These are phyloP conservation scores for Allenopithecus nigroviridis DNA, from an alignment of 2,797 vertebrate genomes.

Conservation along the genomic window DNA sequence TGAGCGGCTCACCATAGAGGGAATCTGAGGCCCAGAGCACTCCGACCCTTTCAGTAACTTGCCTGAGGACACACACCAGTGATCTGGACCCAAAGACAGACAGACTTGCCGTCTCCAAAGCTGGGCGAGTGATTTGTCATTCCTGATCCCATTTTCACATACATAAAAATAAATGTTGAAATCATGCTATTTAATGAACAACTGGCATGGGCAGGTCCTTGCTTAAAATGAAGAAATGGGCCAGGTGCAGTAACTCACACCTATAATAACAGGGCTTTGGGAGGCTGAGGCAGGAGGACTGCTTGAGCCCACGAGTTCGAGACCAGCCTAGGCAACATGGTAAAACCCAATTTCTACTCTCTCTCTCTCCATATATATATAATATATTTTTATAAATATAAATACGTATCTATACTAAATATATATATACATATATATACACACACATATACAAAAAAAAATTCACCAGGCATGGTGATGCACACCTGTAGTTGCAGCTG, in stretches of 20 bases:
- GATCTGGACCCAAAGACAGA: not conserved
- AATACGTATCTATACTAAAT: fast-evolving
- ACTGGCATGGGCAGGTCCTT: not conserved
- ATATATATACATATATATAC: no score
- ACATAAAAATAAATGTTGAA: not conserved
- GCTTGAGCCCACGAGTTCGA: not conserved
- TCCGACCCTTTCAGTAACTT: not conserved
- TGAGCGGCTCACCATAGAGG: fast-evolving
- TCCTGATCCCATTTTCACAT: not conserved
- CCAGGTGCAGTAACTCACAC: not conserved
- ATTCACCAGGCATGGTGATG: not conserved
- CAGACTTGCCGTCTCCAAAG: not conserved
- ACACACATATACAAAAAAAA: not conserved
- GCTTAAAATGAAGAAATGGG: not conserved
- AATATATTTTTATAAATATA: no score
- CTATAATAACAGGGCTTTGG: not conserved
- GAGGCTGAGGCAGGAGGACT: not conserved
- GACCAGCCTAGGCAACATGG: not conserved
- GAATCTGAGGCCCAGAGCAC: not conserved
- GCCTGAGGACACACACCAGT: not conserved
- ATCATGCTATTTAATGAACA: fast-evolving
- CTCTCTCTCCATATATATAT: no score
- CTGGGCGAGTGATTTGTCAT: not conserved
- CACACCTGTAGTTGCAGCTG: not conserved
- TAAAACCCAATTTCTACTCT: not conserved